These are phyloP conservation scores for Euproctis similis DNA, from an alignment of 2,888 invertebrate genomes.

Conservation along the genomic window DNA sequence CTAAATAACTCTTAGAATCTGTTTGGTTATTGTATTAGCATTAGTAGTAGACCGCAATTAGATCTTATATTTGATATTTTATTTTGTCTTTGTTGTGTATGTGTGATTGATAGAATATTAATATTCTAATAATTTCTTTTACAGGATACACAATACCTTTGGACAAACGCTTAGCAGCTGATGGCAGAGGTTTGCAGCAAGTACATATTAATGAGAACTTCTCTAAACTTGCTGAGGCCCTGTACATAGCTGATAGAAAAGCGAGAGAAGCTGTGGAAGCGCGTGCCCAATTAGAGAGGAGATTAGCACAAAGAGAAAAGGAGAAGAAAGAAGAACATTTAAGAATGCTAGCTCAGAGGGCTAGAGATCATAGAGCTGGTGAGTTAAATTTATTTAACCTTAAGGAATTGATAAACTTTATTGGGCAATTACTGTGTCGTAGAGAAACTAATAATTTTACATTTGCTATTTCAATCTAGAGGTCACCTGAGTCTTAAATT, in stretches of 20 bases:
- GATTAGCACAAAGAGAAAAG: constrained; percentile 97
- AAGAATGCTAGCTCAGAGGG: constrained; percentile 93
- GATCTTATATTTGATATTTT: too few species aligned
- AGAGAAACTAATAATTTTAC: too few species aligned
- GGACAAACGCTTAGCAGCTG: constrained; percentile 98
- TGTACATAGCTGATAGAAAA: constrained; percentile 97
- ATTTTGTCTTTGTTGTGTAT: too few species aligned
- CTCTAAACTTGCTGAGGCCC: constrained; percentile 96
- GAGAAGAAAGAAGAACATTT: constrained; percentile 98
- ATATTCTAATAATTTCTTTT: not conserved
- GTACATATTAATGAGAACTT: constrained; percentile 99
- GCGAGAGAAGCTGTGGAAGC: constrained; percentile 98
- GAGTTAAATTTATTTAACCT: constrained; percentile 48
- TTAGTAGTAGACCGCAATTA: too few species aligned
- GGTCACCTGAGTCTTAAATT: too few species aligned
- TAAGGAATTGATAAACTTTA: too few species aligned
- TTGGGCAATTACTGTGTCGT: too few species aligned
- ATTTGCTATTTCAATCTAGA: too few species aligned
- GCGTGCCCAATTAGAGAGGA: constrained; percentile 95
- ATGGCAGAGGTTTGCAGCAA: constrained; percentile 97
- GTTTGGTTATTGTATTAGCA: too few species aligned
- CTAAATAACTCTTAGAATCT: too few species aligned
- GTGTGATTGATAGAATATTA: too few species aligned
- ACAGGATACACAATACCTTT: constrained; percentile 96
- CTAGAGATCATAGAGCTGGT: constrained; percentile 96